Percentiles rank a stretch among this genome's conserved stretches.
phyloP scores from a whole-genome alignment of 2,888 invertebrate species.

The Scaptomyza reducta region DNA sequence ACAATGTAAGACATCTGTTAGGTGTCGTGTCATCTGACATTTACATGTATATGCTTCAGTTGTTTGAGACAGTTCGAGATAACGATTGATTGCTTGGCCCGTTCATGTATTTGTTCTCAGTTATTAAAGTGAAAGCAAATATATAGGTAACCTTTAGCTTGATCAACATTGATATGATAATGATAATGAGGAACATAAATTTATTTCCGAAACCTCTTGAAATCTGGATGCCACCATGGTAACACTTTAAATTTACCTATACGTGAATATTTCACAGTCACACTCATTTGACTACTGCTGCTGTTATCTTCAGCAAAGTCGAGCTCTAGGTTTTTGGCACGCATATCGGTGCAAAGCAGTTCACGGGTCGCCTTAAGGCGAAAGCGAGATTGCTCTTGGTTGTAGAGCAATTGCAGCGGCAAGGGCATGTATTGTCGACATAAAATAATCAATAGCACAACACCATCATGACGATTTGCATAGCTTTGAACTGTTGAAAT shows the following conservation, averaged over 20 bases:
- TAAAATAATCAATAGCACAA: slow-evolving; percentile 85
- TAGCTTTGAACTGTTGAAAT: not conserved
- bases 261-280: slow-evolving; percentile 85
- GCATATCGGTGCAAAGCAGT: slow-evolving; percentile 85
- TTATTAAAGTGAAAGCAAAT: not conserved
- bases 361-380: slow-evolving; percentile 72
- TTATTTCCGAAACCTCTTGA: slow-evolving; percentile 72
- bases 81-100: slow-evolving; percentile 15
- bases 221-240: slow-evolving; percentile 89
- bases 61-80: slow-evolving; percentile 22
- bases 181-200: slow-evolving; percentile 3
- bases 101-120: not conserved
- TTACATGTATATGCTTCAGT: not conserved
- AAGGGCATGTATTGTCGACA: slow-evolving; percentile 77
- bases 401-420: slow-evolving; percentile 69
- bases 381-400: slow-evolving; percentile 60
- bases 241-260: slow-evolving; percentile 86
- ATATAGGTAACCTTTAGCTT: not conserved
- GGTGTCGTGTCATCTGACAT: slow-evolving; percentile 9
- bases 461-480: slow-evolving; percentile 85
- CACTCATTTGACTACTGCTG: slow-evolving; percentile 51
- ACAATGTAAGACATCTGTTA: slow-evolving; percentile 49
- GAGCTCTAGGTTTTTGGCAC: slow-evolving; percentile 85
- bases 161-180: not conserved
- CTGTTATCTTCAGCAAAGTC: slow-evolving; percentile 85